A percentile compares a stretch with the other conserved stretches of the same genome.
These are phyloP conservation scores for Physocephala rufipes DNA, from an alignment of 2,888 invertebrate species.

Conservation along the genomic window DNA sequence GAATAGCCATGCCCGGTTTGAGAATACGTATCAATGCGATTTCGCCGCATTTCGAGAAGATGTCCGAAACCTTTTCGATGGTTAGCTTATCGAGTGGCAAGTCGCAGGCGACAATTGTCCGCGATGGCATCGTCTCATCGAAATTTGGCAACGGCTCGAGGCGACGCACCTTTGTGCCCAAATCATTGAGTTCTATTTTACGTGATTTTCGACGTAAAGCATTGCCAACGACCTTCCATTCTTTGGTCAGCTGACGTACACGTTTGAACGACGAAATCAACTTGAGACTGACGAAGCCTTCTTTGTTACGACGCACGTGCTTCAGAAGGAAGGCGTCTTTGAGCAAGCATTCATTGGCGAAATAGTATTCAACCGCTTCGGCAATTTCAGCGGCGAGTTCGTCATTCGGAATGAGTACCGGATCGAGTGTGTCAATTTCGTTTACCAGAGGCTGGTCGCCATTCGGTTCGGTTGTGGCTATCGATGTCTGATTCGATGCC, in stretches of 20 bases:
- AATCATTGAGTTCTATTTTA: constrained; percentile 87
- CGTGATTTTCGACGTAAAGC: constrained; percentile 80
- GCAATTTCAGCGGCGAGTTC: constrained; percentile 82
- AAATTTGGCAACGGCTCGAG: constrained; percentile 85
- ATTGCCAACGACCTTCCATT: constrained; percentile 92
- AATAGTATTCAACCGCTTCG: constrained; percentile 93
- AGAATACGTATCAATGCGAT: constrained; percentile 88
- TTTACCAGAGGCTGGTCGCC: constrained; percentile 46
- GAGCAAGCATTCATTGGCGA: constrained; percentile 93
- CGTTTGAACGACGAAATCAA: constrained; percentile 94
- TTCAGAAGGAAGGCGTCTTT: constrained; percentile 96
- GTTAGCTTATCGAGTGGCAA: constrained; percentile 85
- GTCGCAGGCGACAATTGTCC: constrained; percentile 88
- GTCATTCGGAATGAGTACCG: constrained; percentile 72
- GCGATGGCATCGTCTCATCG: constrained; percentile 91
- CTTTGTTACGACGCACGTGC: constrained; percentile 93
- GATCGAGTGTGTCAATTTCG: constrained; percentile 61
- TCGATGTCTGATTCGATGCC: constrained; percentile 35
- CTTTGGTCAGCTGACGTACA: constrained; percentile 92
- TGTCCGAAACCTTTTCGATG: constrained; percentile 90
- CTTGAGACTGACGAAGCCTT: constrained; percentile 94
- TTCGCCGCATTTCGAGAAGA: constrained; percentile 89
- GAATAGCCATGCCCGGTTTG: constrained; percentile 88
- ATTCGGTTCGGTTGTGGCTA: constrained; percentile 28
- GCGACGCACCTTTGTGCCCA: constrained; percentile 88